Conservation (phyloP, 2,113 vertebrate species). For the Neofelis nebulosa region DNA sequence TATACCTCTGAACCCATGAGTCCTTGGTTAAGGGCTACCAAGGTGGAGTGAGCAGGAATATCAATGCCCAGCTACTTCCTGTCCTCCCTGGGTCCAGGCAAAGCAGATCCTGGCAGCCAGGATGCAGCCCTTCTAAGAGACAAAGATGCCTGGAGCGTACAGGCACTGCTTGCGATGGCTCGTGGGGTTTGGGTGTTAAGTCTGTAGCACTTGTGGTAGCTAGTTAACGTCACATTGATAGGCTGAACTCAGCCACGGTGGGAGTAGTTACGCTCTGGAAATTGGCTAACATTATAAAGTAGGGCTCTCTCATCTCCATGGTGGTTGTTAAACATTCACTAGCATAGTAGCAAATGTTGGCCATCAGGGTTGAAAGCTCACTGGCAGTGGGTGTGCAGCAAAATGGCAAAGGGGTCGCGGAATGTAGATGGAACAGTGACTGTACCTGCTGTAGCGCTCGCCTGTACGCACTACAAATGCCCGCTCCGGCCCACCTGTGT, state of each 20-base stretch:
- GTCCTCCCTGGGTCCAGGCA: neutral
- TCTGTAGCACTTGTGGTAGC: neutral
- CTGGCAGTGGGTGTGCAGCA: neutral
- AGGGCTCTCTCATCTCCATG: neutral
- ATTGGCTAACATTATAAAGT: neutral
- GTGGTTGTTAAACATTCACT: neutral
- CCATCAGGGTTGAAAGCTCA: neutral
- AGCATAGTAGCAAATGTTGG: neutral
- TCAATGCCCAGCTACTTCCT: neutral
- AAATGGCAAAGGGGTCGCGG: neutral
- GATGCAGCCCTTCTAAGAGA: neutral
- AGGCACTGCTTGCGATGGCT: neutral
- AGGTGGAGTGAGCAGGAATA: neutral
- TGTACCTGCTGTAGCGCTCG: fast-evolving
- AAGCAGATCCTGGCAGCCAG: neutral
- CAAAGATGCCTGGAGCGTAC: neutral
- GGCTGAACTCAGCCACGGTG: neutral
- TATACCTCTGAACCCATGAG: neutral
- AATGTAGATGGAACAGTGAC: neutral
- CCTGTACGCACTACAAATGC: neutral
- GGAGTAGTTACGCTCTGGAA: neutral
- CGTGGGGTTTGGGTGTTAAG: neutral
- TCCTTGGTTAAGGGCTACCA: neutral
- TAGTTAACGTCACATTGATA: neutral
- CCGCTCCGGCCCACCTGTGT: fast-evolving